Evolutionary conservation across 1,140 invertebrate genomes (phyloP).

Genomic region (Meloidogyne hapla): DNA sequence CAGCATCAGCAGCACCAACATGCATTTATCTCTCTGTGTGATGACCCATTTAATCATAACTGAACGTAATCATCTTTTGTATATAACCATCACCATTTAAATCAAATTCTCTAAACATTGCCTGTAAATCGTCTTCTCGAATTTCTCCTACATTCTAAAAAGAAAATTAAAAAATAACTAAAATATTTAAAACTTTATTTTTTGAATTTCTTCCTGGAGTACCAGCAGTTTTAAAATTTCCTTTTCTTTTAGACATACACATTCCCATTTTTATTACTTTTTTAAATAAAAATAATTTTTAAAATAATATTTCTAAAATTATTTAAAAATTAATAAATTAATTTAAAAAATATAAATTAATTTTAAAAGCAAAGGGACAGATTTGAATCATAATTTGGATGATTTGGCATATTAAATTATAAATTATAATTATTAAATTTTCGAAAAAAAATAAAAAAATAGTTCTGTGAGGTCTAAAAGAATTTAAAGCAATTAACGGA

Average conservation of each 20-base stretch:
- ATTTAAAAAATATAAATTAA: too few relatives aligned
- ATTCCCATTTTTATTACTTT: neutral
- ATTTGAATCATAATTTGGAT: too few relatives aligned
- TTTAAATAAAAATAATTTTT: too few relatives aligned
- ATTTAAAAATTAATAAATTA: too few relatives aligned
- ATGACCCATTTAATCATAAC: conserved; percentile 64
- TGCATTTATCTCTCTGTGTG: conserved; percentile 61
- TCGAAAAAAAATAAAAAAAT: too few relatives aligned
- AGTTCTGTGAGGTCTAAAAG: too few relatives aligned
- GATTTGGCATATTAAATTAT: too few relatives aligned
- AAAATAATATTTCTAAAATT: too few relatives aligned
- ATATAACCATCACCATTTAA: conserved; percentile 63
- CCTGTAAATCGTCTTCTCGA: conserved; percentile 58
- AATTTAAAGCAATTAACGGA: too few relatives aligned
- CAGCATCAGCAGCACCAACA: conserved; percentile 52
- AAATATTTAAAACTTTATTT: neutral
- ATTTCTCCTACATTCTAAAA: conserved; percentile 53
- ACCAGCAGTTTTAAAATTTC: neutral
- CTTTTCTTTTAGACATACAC: neutral
- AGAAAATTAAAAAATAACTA: conserved; percentile 16
- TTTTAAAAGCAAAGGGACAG: too few relatives aligned
- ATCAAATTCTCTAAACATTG: conserved; percentile 62
- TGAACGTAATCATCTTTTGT: conserved; percentile 59
- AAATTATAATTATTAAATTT: too few relatives aligned
- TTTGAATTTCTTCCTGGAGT: neutral